Conservation (phyloP, 2,113 vertebrate species). For the Pygoscelis adeliae region DNA sequence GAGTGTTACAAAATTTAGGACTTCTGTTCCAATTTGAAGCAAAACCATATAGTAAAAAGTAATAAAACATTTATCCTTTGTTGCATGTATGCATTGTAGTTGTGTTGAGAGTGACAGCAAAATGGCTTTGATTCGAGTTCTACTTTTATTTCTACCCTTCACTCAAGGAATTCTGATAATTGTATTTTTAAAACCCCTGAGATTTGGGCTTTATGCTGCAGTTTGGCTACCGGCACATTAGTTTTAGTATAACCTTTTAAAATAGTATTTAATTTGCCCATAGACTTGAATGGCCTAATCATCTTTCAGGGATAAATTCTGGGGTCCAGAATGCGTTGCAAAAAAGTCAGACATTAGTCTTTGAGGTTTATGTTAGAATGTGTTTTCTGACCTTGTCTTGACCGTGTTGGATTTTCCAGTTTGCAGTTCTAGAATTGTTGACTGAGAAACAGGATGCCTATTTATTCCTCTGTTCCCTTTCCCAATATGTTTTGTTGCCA, state of each 20-base stretch:
- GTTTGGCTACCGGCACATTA: background rate
- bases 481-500: background rate
- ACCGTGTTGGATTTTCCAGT: background rate
- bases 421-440: background rate
- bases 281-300: background rate
- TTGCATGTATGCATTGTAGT: background rate
- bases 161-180: background rate
- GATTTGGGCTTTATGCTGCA: background rate
- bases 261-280: background rate
- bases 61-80: background rate
- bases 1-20: accelerated
- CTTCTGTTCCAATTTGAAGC: background rate
- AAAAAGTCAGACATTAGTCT: background rate
- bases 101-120: background rate
- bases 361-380: background rate
- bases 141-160: background rate
- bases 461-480: background rate
- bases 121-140: background rate
- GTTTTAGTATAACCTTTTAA: background rate
- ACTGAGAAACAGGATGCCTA: background rate
- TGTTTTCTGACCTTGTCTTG: background rate
- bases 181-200: background rate
- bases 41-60: background rate
- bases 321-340: background rate
- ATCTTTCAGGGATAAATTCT: background rate